These are phyloP conservation scores for Trematomus bernacchii DNA, from an alignment of 2,797 vertebrate species.

Conservation along the genomic window DNA sequence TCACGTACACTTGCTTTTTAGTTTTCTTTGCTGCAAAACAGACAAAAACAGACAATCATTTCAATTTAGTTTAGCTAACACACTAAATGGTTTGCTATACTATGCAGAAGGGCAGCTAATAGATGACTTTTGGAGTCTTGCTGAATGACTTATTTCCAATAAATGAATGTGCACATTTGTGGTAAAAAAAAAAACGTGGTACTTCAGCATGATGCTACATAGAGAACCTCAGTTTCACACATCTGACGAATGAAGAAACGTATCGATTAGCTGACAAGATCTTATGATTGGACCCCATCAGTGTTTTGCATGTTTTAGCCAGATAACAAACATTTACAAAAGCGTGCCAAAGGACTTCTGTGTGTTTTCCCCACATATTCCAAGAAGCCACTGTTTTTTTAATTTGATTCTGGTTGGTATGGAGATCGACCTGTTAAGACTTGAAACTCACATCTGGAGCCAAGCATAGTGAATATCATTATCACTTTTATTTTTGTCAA, in stretches of 20 bases:
- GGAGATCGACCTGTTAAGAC: neutral
- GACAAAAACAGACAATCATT: conserved; percentile 4
- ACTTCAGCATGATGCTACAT: too few relatives aligned
- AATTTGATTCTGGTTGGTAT: neutral
- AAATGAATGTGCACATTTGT: too few relatives aligned
- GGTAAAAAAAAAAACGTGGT: too few relatives aligned
- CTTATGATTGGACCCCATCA: neutral
- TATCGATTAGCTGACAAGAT: too few relatives aligned
- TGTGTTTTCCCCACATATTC: too few relatives aligned
- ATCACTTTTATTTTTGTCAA: conserved; percentile 5
- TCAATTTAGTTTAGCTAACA: neutral
- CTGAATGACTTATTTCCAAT: too few relatives aligned
- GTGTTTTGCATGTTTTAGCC: neutral
- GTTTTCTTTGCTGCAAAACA: conserved; percentile 92
- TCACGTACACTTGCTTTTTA: conserved; percentile 96
- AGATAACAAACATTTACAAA: neutral
- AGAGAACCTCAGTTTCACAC: too few relatives aligned
- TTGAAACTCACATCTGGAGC: neutral
- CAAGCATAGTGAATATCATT: too few relatives aligned
- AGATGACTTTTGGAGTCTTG: too few relatives aligned
- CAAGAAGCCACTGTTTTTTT: neutral
- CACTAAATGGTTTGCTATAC: neutral
- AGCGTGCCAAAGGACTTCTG: neutral
- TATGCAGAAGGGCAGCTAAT: too few relatives aligned
- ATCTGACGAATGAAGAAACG: too few relatives aligned